A percentile compares a stretch with the other conserved stretches of the same genome.
Evolutionary conservation across 2,113 vertebrate species (phyloP).

Genomic region (Myrmecophaga tridactyla): DNA sequence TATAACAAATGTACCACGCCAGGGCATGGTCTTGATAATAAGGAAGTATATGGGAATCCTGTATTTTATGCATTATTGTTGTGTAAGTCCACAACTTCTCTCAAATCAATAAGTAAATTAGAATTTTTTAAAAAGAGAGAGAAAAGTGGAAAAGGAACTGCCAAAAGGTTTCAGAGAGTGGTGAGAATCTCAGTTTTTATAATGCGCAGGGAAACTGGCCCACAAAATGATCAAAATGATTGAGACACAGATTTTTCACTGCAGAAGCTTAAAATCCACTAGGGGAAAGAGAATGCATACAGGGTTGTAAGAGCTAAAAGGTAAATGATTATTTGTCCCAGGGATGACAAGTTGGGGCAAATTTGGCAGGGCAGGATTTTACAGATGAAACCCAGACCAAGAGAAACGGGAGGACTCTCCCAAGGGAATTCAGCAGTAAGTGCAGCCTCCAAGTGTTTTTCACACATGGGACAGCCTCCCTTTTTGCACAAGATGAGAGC

Average conservation of each 20-base stretch:
- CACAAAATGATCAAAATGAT: not conserved
- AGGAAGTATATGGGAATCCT: too few relatives aligned
- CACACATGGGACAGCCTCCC: not conserved
- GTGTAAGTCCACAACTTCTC: too few relatives aligned
- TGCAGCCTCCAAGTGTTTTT: not conserved
- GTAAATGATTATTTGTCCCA: not conserved
- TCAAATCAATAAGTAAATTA: too few relatives aligned
- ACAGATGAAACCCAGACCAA: not conserved
- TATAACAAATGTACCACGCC: too few relatives aligned
- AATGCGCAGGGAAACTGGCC: not conserved
- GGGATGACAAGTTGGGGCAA: not conserved
- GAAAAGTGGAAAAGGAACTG: not conserved
- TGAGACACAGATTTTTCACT: not conserved
- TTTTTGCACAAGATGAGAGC: not conserved
- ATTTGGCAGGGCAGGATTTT: not conserved
- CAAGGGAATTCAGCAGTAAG: not conserved
- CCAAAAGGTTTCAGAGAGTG: not conserved
- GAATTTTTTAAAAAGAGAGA: too few relatives aligned
- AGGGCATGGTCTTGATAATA: too few relatives aligned
- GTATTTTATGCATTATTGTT: too few relatives aligned
- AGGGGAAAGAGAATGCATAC: not conserved
- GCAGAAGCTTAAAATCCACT: not conserved
- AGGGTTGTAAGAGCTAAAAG: not conserved
- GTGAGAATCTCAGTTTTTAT: not conserved
- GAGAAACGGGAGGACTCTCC: not conserved